phyloP scores from a whole-genome alignment of 2,113 vertebrate genomes.

The Clupea harengus region DNA sequence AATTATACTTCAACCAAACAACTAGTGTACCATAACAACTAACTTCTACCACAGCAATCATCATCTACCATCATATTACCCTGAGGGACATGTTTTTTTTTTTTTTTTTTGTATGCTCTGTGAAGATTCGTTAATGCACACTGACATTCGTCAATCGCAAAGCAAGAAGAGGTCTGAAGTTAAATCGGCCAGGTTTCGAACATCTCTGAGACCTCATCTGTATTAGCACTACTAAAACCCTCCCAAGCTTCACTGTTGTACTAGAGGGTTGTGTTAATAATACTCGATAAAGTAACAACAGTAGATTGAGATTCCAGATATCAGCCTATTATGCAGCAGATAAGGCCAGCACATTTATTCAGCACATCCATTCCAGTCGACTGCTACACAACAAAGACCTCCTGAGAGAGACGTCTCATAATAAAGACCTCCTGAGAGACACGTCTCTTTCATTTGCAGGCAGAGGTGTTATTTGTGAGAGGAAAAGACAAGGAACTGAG shows the following conservation, averaged over 20 bases:
- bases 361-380: background rate
- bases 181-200: background rate
- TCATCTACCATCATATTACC: background rate
- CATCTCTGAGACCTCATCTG: background rate
- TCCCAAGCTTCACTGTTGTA: background rate
- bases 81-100: background rate
- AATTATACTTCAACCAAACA: background rate
- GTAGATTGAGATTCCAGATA: background rate
- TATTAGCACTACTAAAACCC: background rate
- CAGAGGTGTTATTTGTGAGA: background rate
- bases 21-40: background rate
- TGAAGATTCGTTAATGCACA: background rate
- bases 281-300: background rate
- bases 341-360: background rate
- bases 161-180: background rate
- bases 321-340: background rate
- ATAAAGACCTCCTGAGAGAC: background rate
- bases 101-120: background rate
- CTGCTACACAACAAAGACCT: background rate
- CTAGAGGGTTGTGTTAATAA: too few species aligned
- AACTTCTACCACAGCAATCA: background rate
- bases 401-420: too few species aligned
- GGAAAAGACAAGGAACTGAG: background rate
- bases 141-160: background rate
- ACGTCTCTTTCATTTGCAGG: background rate